Evolutionary conservation across 2,113 vertebrate species (phyloP), one percentile per base, ranked within the genome.

Genomic region (Phycodurus eques): DNA sequence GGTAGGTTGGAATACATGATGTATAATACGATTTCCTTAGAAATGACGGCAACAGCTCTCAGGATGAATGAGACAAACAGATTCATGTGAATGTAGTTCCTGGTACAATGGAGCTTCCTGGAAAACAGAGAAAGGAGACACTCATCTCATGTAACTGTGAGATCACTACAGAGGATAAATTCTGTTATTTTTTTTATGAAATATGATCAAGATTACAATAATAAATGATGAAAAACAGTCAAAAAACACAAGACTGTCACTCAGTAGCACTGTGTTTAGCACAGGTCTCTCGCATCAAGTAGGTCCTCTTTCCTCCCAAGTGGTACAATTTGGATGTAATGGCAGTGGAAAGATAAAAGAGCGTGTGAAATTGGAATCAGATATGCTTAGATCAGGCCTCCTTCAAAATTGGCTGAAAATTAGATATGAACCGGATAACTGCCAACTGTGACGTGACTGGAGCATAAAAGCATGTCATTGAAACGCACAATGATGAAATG

Each of bases 81-180:
- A 84, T 99, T 98, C 93, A 99, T 96, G 83, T 99, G 98, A 89
- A 99, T 98, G 88, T 96, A 98, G 81, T 98, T 98, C 76, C 97
- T 95, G 60, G 96, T 98, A 73, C 98, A 99, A 86, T 99, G 97
- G 67, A 99, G 94, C 88, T 95, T 99, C 88, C 98, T 99, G 92
- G 76, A 69, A 84, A 85, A 12, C 20, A 82, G 63, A 57, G 61
- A 8, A 68, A n/a, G 67, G 5, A 68, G 66, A 27, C 31, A 81
- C 83, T 56, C 69, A 12, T 49, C 42, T 53, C 64, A 20, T 31
- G 2, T 19, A 61, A 4, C 77, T 75, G 5, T 61, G 72, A 72
- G 71, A 61, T 19, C 67, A 81, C 79, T 81, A 81, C 63, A 57
- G 57, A 68, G 53, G 42, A 22, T 51, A 9, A 17, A 20, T 33